Evolutionary conservation across 2,113 vertebrate species (phyloP).

Genomic region (Macquaria australasica): DNA sequence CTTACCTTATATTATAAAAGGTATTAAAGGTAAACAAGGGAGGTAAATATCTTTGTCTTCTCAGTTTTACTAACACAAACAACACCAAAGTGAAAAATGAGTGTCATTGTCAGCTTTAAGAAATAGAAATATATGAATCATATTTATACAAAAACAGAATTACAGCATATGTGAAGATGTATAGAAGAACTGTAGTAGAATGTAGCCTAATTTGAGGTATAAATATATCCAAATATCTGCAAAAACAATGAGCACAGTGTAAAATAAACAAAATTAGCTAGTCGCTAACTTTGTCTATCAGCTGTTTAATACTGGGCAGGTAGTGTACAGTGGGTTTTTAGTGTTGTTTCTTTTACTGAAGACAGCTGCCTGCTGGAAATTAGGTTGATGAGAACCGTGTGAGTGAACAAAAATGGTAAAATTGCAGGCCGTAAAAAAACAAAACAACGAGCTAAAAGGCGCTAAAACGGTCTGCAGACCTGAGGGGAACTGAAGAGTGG

Average conservation of each 20-base stretch:
- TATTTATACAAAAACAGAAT: not conserved
- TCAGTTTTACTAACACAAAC: not conserved
- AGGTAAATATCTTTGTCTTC: not conserved
- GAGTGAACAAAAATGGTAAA: too few relatives aligned
- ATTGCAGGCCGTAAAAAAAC: too few relatives aligned
- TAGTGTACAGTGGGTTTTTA: too few relatives aligned
- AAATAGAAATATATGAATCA: constrained; percentile 11
- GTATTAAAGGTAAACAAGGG: too few relatives aligned
- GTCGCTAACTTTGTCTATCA: too few relatives aligned
- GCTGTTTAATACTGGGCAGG: too few relatives aligned
- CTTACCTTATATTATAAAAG: not conserved
- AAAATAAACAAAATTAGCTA: too few relatives aligned
- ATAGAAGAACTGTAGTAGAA: not conserved
- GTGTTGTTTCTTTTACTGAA: too few relatives aligned
- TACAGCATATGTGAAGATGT: not conserved
- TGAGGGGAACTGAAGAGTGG: too few relatives aligned
- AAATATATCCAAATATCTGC: not conserved
- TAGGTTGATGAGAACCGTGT: too few relatives aligned
- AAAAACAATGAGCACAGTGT: not conserved
- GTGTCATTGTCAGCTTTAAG: not conserved
- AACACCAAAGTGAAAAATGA: not conserved
- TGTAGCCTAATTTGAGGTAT: not conserved
- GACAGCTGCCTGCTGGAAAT: too few relatives aligned
- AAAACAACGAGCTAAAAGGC: not conserved
- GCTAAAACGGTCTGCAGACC: not conserved